These are phyloP conservation scores for Patiria miniata DNA, from an alignment of 35 echinoderm and acorn worm genomes.

Conservation along the genomic window DNA sequence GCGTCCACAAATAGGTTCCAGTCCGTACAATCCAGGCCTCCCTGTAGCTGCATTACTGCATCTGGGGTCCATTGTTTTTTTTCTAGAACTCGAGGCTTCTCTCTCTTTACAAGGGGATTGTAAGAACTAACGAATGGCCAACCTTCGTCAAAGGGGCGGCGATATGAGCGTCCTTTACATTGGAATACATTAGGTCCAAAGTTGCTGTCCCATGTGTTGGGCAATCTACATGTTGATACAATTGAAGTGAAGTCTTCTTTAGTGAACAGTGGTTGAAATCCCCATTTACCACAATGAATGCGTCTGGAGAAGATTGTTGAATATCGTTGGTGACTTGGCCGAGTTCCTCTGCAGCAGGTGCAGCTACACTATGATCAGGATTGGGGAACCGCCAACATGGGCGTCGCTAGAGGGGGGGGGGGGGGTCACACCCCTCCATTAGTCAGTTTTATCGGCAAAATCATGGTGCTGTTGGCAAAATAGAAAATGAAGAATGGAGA, in stretches of 20 bases:
- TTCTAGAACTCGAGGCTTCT: constrained; percentile 31
- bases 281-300: constrained; percentile 40
- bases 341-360: not conserved
- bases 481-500: no score
- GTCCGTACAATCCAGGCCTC: constrained; percentile 37
- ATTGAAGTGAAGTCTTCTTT: constrained; percentile 23
- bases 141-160: not conserved
- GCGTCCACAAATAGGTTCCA: constrained; percentile 42
- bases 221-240: constrained; percentile 47
- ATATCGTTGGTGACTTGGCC: not conserved
- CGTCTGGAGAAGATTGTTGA: constrained; percentile 35
- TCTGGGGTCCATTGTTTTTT: constrained; percentile 36
- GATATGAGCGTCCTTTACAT: constrained; percentile 35
- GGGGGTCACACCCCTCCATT: no score
- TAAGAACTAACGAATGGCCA: constrained; percentile 41
- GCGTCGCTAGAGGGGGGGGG: no score
- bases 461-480: no score
- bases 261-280: constrained; percentile 55
- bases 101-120: constrained; percentile 35
- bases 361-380: constrained; percentile 26
- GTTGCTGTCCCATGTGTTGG: constrained; percentile 22
- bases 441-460: no score
- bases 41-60: constrained; percentile 29
- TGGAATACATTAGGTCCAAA: constrained; percentile 47
- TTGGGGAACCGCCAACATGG: no score